These are phyloP conservation scores for Candidula unifasciata DNA, from an alignment of 2,888 invertebrate species.

Conservation along the genomic window DNA sequence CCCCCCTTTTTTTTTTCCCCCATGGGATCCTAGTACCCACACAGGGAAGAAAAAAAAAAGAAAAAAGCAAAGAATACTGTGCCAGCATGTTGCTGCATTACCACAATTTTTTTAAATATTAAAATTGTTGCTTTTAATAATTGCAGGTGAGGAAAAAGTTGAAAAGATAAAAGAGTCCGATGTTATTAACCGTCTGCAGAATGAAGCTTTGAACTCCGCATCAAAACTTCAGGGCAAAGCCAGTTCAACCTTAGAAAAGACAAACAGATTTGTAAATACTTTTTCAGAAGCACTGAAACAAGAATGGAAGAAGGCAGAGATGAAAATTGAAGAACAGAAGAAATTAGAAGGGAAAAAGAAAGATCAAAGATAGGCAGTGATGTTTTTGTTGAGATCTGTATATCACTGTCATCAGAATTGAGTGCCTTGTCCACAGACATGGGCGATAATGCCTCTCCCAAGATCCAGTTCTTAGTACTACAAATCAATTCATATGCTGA, in stretches of 20 bases:
- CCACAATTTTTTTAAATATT: too few relatives aligned
- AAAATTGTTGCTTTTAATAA: not conserved
- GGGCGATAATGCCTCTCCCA: not conserved
- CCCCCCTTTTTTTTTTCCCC: too few relatives aligned
- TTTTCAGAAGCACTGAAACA: conserved; percentile 38
- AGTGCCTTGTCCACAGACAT: too few relatives aligned
- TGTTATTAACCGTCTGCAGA: conserved; percentile 39
- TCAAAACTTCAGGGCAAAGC: conserved; percentile 31
- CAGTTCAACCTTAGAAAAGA: conserved; percentile 3
- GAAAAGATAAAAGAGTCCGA: conserved; percentile 55
- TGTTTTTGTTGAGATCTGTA: not conserved
- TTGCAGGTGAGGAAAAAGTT: conserved; percentile 55
- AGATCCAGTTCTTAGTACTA: not conserved
- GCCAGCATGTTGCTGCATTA: too few relatives aligned
- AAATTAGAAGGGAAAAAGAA: conserved; percentile 42
- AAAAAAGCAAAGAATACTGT: too few relatives aligned
- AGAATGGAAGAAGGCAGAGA: conserved; percentile 52
- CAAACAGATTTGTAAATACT: conserved; percentile 46
- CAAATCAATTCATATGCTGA: too few relatives aligned
- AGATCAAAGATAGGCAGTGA: not conserved
- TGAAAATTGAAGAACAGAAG: conserved; percentile 53
- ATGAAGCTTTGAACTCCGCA: conserved; percentile 45
- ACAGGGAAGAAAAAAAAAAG: too few relatives aligned
- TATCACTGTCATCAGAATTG: too few relatives aligned
- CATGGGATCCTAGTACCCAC: too few relatives aligned